Evolutionary conservation across 2,888 invertebrate genomes (phyloP), one percentile per base, ranked within the genome.

Genomic region (Plagodis dolabraria): DNA sequence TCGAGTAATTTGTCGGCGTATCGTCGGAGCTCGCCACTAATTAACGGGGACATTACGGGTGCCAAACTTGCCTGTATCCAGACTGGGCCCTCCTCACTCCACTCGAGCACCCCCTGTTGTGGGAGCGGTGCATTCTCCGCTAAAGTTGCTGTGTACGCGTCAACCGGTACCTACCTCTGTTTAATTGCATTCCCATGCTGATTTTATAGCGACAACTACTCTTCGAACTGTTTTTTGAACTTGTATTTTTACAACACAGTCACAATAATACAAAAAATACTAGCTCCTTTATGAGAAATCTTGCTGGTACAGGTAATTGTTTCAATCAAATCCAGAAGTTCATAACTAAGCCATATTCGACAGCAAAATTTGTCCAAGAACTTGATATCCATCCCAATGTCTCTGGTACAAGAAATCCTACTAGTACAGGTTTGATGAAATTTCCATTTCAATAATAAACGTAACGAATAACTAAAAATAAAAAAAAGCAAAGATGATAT

Each of bases 1-100:
- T 82, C 77, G 76, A 77, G 81, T 82, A 88, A 89, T 90, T 89
- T 87, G 87, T 88, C 83, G 78, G 67, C 74, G 76, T 75, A 83
- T 82, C 82, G 83, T 80, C 83, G 80, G 68, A 79, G 79, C 78
- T 80, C 77, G 81, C 83, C 83, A 87, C 89, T 89, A 87, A 89
- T 89, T 88, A 89, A 87, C 82, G 81, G 80, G 82, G 80, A 85
- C 87, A 85, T 86, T 83, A 86, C 82, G 80, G 77, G 78, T 83
- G 83, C 86, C 85, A 84, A 87, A 87, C 83, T 82, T 82, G 84
- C 78, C 75, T 76, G 77, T 80, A 74, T 77, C 80, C 75, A 77
- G 71, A 74, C 75, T 73, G 69, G 73, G 63, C 65, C 71, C 69
- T 64, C 72, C 68, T 70, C 49, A 40, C 11, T 60, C 72, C 68